Evolutionary conservation across 2,113 vertebrate genomes (phyloP).

Genomic region (Pseudorectes ferrugineus): DNA sequence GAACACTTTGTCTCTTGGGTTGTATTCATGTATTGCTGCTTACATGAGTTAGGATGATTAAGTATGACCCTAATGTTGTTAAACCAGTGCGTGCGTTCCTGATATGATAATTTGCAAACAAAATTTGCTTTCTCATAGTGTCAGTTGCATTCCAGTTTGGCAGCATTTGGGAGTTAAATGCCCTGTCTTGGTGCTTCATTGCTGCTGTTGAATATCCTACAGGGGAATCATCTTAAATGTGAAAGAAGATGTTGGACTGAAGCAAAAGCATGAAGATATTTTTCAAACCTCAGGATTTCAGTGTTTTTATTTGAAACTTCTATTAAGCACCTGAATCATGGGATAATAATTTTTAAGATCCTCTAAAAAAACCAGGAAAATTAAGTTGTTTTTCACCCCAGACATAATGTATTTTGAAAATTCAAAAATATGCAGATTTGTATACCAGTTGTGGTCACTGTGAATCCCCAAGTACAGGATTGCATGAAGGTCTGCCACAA

Average conservation of each 20-base stretch:
- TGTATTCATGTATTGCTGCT: neutral
- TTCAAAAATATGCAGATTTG: neutral
- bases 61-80: neutral
- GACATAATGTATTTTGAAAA: neutral
- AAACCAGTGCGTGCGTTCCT: neutral
- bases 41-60: neutral
- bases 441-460: fast-evolving
- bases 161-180: neutral
- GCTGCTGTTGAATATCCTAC: neutral
- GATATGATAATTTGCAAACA: neutral
- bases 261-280: neutral
- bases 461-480: neutral
- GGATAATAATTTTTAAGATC: neutral
- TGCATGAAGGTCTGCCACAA: fast-evolving
- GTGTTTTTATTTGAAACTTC: neutral
- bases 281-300: neutral
- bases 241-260: neutral
- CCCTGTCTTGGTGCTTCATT: neutral
- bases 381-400: neutral
- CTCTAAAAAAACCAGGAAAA: neutral
- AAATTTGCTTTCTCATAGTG: neutral
- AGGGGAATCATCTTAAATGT: neutral
- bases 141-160: neutral
- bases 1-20: neutral
- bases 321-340: neutral